Evolutionary conservation across 2,113 vertebrate species (phyloP), one percentile per base, ranked within the genome.

Genomic region (Mionectes macconnelli): DNA sequence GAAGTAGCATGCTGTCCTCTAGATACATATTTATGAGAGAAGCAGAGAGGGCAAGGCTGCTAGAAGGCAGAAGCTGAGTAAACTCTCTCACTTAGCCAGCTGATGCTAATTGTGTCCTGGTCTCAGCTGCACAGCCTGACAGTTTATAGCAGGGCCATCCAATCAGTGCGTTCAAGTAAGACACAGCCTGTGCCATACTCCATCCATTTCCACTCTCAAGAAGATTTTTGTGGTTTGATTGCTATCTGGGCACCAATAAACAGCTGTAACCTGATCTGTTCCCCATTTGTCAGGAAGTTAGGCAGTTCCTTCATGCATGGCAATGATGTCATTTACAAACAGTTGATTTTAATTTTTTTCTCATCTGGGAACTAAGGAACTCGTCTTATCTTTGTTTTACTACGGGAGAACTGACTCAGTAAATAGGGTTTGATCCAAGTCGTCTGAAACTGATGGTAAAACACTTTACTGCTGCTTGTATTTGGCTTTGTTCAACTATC

Each of bases 81-180:
- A 96, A 94, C 89, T 93, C 89, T 94, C 80, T 87, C 93, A 82
- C 95, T 95, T 57, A 14, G n/a, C 20, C 90, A 92, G 95, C 91
- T 89, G 93, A 91, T 93, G 88, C 70, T 95, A 91, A 86, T 93
- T 95, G 94, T 82, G 76, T 81, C 67, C 55, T 5, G 25, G 74
- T 60, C 86, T 59, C 89, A 60, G 78, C 79, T 75, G 87, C 72
- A 16, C 35, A n/a, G 70, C 47, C 47, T 94, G 89, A 95, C 56
- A 67, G 75, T 79, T 91, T 69, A 17, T 21, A 67, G 89, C 12
- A 6, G 52, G 73, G 68, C 55, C 27, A 47, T 76, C 80, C 83
- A 70, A 25, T 55, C 17, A 0, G 5, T 2, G 22, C 0, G 0
- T 53, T 82, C 53, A 33, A 6, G 20, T 52, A 12, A 27, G 85